phyloP scores from a whole-genome alignment of 2,113 vertebrate genomes.

The Herpailurus yagouaroundi region DNA sequence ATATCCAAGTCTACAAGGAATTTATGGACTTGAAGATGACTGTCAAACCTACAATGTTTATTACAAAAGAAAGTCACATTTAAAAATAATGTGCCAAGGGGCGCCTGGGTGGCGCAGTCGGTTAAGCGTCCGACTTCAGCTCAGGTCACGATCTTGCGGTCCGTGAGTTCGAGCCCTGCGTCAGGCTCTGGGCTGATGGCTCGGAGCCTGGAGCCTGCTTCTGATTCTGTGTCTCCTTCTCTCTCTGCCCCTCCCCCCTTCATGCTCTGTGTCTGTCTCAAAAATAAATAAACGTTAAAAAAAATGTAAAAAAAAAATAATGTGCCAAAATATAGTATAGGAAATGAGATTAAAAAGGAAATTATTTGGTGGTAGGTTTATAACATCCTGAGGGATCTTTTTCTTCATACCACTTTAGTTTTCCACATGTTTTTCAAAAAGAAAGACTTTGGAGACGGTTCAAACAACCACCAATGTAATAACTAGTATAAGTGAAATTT shows the following conservation, averaged over 20 bases:
- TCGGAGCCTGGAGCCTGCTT: too few species aligned
- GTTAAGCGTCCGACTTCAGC: too few species aligned
- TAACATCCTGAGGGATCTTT: constrained; percentile 58
- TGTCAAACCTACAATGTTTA: constrained; percentile 60
- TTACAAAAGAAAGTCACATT: constrained; percentile 58
- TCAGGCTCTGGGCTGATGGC: too few species aligned
- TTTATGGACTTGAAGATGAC: constrained; percentile 37
- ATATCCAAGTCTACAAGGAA: constrained; percentile 50
- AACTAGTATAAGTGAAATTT: constrained; percentile 62
- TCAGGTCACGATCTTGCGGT: too few species aligned
- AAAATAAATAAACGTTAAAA: too few species aligned
- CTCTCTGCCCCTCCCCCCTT: too few species aligned
- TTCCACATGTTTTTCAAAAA: constrained; percentile 59
- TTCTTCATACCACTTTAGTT: constrained; percentile 56
- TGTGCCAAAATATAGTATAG: constrained; percentile 48
- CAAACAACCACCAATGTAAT: constrained; percentile 54
- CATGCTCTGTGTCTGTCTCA: too few species aligned
- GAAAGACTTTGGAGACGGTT: constrained; percentile 69
- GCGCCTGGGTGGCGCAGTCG: too few species aligned
- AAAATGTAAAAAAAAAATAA: constrained; percentile 24
- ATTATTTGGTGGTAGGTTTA: constrained; percentile 67
- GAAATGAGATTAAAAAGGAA: constrained; percentile 54
- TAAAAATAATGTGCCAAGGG: constrained; percentile 53
- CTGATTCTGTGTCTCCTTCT: too few species aligned
- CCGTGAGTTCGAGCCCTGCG: too few species aligned